phyloP scores from a whole-genome alignment of 2,888 invertebrate species.

The Tinea semifulvella region DNA sequence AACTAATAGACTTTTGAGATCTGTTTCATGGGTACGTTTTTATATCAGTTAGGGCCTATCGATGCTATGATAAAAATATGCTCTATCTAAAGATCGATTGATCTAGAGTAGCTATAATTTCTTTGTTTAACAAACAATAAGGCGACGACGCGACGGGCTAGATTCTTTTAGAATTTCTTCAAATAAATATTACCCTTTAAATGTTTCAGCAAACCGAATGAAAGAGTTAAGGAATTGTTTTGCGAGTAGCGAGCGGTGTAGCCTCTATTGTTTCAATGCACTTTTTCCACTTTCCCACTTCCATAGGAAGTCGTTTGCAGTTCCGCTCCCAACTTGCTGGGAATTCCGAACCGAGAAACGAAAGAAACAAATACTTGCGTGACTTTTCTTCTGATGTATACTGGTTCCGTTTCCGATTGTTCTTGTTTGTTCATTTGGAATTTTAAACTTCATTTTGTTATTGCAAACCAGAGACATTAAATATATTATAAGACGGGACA shows the following conservation, averaged over 20 bases:
- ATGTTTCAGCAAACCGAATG: slow-evolving; percentile 7
- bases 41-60: too few relatives aligned
- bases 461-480: too few relatives aligned
- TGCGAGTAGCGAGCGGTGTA: not conserved
- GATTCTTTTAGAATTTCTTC: slow-evolving; percentile 2
- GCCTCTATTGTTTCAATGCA: slow-evolving; percentile 6
- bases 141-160: too few relatives aligned
- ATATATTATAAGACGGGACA: too few relatives aligned
- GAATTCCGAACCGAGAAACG: slow-evolving; percentile 30
- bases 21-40: too few relatives aligned
- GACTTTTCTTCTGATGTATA: slow-evolving; percentile 9
- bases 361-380: slow-evolving; percentile 51
- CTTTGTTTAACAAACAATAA: too few relatives aligned
- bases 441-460: not conserved
- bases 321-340: slow-evolving; percentile 38
- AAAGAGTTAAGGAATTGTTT: slow-evolving; percentile 7
- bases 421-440: slow-evolving; percentile 5
- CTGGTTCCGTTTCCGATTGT: slow-evolving; percentile 5
- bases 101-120: too few relatives aligned
- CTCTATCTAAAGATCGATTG: too few relatives aligned
- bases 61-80: too few relatives aligned
- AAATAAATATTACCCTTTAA: slow-evolving; percentile 10
- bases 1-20: too few relatives aligned
- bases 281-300: slow-evolving; percentile 13
- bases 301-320: slow-evolving; percentile 43